Conservation (phyloP, 2,113 vertebrate genomes). For the Macrotis lagotis region DNA sequence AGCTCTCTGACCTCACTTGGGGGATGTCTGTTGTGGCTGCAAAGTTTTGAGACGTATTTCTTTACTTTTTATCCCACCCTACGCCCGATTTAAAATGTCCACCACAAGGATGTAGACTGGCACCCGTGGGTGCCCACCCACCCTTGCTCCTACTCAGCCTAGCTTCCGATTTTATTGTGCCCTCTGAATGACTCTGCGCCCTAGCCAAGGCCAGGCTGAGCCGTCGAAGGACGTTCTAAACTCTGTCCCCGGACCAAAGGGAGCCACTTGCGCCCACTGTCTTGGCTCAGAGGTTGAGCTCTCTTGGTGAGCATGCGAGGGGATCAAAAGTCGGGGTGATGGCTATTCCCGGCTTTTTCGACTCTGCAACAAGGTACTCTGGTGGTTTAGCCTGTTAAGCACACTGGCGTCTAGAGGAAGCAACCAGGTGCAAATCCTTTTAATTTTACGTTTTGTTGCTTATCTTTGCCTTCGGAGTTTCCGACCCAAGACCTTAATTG, state of each 20-base stretch:
- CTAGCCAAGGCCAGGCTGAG: too few species aligned
- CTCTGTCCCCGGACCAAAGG: not conserved
- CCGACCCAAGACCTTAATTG: conserved; percentile 75
- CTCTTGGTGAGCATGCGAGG: too few species aligned
- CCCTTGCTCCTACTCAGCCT: not conserved
- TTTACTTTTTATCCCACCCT: not conserved
- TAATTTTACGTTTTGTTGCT: conserved; percentile 78
- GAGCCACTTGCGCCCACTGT: not conserved
- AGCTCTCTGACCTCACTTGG: not conserved
- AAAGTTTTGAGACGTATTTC: not conserved
- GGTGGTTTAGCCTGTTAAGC: conserved; percentile 72
- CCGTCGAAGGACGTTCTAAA: not conserved
- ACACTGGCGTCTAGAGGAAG: conserved; percentile 78
- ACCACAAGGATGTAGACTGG: not conserved
- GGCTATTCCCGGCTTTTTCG: not conserved
- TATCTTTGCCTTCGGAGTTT: conserved; percentile 79
- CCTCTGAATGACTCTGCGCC: not conserved
- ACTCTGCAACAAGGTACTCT: conserved; percentile 48
- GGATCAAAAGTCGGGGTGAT: not conserved
- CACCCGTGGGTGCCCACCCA: not conserved
- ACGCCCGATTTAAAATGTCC: not conserved
- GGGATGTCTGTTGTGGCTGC: not conserved
- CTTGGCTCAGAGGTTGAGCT: not conserved
- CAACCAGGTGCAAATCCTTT: conserved; percentile 70
- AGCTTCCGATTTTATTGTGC: not conserved